Base-by-base conservation (phyloP, 2,888 invertebrate species). In the Agriotes lineatus region DNA sequence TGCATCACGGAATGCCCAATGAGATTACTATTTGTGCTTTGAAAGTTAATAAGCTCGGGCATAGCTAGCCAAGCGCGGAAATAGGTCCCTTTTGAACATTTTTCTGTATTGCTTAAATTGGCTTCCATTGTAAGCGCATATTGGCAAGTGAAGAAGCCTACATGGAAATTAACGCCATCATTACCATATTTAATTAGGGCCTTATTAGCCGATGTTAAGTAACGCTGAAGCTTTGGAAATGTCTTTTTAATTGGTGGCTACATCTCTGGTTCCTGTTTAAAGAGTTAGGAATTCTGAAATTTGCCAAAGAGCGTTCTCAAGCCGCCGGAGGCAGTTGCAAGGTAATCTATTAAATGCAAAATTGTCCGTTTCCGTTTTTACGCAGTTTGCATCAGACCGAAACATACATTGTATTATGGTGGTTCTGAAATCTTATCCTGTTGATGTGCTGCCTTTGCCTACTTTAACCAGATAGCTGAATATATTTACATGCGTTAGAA, bases 401-500 rank as follows among this genome's bases (percentile, higher is more conserved):
- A 37, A 37, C 56, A 39, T 18, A 2, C 18, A 20, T 14, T 56
- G 37, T 20, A 59, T 44, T 37, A 50, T 42, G 18, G 25, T 35
- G 39, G 48, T 58, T 58, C 39, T 48, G 5, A 57, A 58, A 65
- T 58, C 58, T 65, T 58, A 65, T 48, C 57, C 57, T 58, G 48
- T 45, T 63, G 54, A 63, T 63, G 63, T 45, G 54, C 37, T 56
- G 33, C 48, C 39, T 42, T 48, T 62, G 42, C 44, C 68, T 50
- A 56, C 63, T 60, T 67, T 72, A 69, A 63, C 50, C 54, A 72
- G 71, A 73, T 69, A 50, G 69, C 70, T 75, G 74, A 75, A 75
- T 75, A 75, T 67, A 75, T 76, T 76, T 76, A 74, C 74, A 75
- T 75, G 67, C 59, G 67, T 74, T 72, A 67, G 69, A 70, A 67